These are phyloP conservation scores for Abrostola tripartita DNA, from an alignment of 2,888 invertebrate genomes.

Conservation along the genomic window DNA sequence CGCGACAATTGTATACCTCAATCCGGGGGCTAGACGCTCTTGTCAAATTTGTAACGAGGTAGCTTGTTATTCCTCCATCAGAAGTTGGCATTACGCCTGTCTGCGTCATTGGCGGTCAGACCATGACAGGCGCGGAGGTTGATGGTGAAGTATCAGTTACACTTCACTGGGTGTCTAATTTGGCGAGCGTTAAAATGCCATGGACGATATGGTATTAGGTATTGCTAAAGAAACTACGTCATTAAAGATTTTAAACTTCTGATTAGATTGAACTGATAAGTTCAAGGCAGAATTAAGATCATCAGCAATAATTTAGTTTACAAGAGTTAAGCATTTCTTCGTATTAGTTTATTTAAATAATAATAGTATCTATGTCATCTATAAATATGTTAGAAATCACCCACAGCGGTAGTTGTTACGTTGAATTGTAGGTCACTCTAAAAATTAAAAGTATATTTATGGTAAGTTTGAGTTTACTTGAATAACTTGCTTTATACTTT, in stretches of 20 bases:
- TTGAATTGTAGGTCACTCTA: no score
- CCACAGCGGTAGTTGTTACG: no score
- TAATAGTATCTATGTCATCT: no score
- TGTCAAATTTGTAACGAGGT: slow-evolving; percentile 33
- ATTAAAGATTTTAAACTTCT: background rate
- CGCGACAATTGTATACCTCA: slow-evolving; percentile 47
- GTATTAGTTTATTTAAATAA: no score
- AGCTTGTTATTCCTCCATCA: slow-evolving; percentile 39
- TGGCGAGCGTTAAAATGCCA: slow-evolving; percentile 8
- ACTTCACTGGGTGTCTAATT: slow-evolving; percentile 25
- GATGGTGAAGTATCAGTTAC: slow-evolving; percentile 39
- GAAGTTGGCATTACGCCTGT: slow-evolving; percentile 55
- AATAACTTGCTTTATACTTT: no score
- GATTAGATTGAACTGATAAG: no score
- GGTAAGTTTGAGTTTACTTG: no score
- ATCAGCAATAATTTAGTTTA: no score
- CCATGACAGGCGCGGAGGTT: slow-evolving; percentile 43
- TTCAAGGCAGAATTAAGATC: no score
- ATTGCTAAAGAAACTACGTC: background rate
- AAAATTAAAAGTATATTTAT: no score
- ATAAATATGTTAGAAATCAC: no score
- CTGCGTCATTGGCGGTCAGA: slow-evolving; percentile 43
- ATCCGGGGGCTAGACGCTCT: slow-evolving; percentile 32
- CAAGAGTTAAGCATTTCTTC: no score
- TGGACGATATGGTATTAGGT: background rate